Evolutionary conservation across 2,113 vertebrate genomes (phyloP), one percentile per base, ranked within the genome.

Genomic region (Tragelaphus strepsiceros): DNA sequence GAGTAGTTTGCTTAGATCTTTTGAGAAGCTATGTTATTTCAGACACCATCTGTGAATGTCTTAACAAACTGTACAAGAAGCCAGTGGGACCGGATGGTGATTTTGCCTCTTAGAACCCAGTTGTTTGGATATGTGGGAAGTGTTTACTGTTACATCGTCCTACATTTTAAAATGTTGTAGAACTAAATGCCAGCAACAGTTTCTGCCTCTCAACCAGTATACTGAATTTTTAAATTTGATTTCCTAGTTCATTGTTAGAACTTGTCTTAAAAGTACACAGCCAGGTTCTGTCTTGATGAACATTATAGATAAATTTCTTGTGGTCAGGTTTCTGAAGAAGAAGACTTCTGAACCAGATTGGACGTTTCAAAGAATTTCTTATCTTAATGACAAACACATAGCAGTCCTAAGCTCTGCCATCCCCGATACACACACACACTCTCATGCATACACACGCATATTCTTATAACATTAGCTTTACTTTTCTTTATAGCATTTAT

Each of bases 141-240:
- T 58, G 15, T 89, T 96, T 92, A 59, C 53, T 64, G 94, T 93
- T 88, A 78, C 51, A 82, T 82, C 80, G n/a, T 54, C 19, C 56
- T 51, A 39, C 51, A 74, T 91, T 85, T 97, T 74, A 58, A 95
- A 53, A 59, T 96, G 56, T 77, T 94, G 12, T 85, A 58, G n/a
- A 80, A 58, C 6, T 94, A 85, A 56, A 46, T 89, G n/a, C 56
- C 49, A 67, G 56, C 53, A 85, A 43, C 3, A 11, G 2, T 95
- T 92, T 93, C 51, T 81, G 17, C 91, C 91, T 94, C 85, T 59
- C 49, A 82, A 5, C n/a, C 17, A 77, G 32, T 67, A 67, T 49
- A n/a, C 21, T n/a, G 35, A 15, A 71, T 74, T 92, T 96, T 54
- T 89, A 67, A 12, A 81, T 93, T 97, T 67, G 17, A 21, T 61